Evolutionary conservation across 2,113 vertebrate species (phyloP).

Genomic region (Pandion haliaetus): DNA sequence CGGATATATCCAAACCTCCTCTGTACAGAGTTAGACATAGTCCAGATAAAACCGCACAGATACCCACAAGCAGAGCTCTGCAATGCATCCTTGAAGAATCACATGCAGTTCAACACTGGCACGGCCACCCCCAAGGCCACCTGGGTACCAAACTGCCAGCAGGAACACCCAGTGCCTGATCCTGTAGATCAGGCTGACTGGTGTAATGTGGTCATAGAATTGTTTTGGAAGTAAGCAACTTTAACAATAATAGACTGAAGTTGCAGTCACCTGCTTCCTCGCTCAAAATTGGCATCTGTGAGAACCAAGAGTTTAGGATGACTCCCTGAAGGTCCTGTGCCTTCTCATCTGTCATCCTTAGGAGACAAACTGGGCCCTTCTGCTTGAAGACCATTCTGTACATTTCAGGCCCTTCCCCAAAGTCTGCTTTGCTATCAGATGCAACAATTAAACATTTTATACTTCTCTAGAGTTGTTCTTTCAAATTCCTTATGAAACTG

Average conservation of each 20-base stretch:
- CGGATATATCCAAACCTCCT: neutral
- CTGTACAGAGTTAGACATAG: neutral
- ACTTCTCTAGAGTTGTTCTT: neutral
- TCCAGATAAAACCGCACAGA: neutral
- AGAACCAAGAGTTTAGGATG: neutral
- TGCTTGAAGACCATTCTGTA: neutral
- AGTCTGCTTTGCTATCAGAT: neutral
- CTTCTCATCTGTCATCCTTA: neutral
- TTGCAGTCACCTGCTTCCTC: neutral
- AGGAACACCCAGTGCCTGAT: neutral
- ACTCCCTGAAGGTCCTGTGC: neutral
- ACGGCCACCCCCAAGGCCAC: rapidly evolving
- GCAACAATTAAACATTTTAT: neutral
- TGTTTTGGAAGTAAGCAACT: neutral
- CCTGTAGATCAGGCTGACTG: neutral
- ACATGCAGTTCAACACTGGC: neutral
- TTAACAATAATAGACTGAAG: neutral
- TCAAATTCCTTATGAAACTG: neutral
- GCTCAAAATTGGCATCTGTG: neutral
- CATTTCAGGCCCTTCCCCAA: neutral
- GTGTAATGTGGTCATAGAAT: neutral
- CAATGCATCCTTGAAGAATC: neutral
- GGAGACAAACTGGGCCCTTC: neutral
- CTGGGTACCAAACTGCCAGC: neutral
- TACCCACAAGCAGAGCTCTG: neutral